Percentiles rank a stretch among this genome's conserved stretches.
These are phyloP conservation scores for Chymomyza costata DNA, from an alignment of 1,140 invertebrate species.

Conservation along the genomic window DNA sequence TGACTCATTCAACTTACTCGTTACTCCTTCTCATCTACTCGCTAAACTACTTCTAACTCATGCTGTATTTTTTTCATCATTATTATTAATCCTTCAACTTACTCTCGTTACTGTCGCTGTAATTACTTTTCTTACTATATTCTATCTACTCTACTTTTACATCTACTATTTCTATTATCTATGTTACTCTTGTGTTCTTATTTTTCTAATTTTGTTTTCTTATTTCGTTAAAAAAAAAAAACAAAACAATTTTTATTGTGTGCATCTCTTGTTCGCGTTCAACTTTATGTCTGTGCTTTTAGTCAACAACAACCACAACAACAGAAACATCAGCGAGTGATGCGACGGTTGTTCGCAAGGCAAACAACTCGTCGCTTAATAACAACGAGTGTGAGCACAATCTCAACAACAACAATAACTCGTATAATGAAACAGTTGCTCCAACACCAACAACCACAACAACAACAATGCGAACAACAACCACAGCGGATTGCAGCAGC, in stretches of 20 bases:
- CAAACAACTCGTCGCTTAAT: slow-evolving; percentile 45
- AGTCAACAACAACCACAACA: slow-evolving; percentile 52
- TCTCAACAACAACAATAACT: slow-evolving; percentile 46
- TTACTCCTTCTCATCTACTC: too few species aligned
- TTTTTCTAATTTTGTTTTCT: slow-evolving; percentile 38
- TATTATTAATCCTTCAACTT: slow-evolving; percentile 1
- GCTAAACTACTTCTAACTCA: too few species aligned
- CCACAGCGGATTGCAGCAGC: slow-evolving; percentile 35
- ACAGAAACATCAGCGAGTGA: slow-evolving; percentile 12
- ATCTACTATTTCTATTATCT: slow-evolving; percentile 49
- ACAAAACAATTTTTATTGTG: slow-evolving; percentile 8
- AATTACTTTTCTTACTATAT: slow-evolving; percentile 29
- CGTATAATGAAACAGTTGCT: slow-evolving; percentile 10
- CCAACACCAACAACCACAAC: slow-evolving; percentile 23
- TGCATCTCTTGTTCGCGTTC: slow-evolving; percentile 37
- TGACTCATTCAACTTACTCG: too few species aligned
- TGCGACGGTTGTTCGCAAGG: slow-evolving; percentile 38
- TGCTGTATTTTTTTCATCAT: too few species aligned
- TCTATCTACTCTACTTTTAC: slow-evolving; percentile 15
- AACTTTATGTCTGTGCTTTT: slow-evolving; percentile 19
- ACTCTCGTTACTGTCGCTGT: slow-evolving; percentile 26
- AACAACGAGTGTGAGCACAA: too few species aligned
- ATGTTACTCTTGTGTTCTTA: slow-evolving; percentile 49
- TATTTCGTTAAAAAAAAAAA: too few species aligned
- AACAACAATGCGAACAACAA: slow-evolving; percentile 21